A percentile compares a stretch with the other conserved stretches of the same genome.
Conservation (phyloP, 2,113 vertebrate species). For the Australoheros scitulus region DNA sequence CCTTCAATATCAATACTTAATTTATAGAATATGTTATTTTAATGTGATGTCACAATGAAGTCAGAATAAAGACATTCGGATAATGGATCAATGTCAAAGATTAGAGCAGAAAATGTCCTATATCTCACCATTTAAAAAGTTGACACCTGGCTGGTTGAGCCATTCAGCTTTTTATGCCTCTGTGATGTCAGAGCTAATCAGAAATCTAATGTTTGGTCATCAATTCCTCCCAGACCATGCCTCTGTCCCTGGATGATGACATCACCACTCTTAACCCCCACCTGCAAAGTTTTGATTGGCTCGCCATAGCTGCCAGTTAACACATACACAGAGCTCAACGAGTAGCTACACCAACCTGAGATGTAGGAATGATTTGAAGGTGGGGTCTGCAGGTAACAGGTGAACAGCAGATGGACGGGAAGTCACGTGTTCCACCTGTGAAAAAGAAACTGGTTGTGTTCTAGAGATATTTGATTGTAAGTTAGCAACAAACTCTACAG, state of each 20-base stretch:
- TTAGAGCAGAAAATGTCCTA: no score
- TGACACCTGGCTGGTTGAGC: background rate
- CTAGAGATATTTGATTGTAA: background rate
- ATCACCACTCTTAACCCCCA: background rate
- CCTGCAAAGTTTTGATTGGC: constrained; percentile 7
- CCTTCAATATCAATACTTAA: background rate
- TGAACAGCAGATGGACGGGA: background rate
- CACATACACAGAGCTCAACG: background rate
- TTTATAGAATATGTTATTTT: no score
- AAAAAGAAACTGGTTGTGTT: background rate
- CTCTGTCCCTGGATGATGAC: background rate
- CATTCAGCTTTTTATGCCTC: background rate
- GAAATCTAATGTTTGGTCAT: no score
- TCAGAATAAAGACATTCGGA: background rate
- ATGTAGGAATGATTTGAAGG: background rate
- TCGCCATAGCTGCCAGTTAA: background rate
- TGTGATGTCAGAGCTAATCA: background rate
- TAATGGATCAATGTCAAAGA: no score
- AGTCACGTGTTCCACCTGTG: background rate
- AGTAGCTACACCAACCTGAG: background rate
- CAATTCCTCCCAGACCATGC: background rate
- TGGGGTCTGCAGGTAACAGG: background rate
- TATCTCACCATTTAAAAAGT: background rate
- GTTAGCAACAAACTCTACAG: background rate
- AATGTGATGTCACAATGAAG: background rate